Conservation (phyloP, 2,888 invertebrate species). For the Cephus sareptanus region DNA sequence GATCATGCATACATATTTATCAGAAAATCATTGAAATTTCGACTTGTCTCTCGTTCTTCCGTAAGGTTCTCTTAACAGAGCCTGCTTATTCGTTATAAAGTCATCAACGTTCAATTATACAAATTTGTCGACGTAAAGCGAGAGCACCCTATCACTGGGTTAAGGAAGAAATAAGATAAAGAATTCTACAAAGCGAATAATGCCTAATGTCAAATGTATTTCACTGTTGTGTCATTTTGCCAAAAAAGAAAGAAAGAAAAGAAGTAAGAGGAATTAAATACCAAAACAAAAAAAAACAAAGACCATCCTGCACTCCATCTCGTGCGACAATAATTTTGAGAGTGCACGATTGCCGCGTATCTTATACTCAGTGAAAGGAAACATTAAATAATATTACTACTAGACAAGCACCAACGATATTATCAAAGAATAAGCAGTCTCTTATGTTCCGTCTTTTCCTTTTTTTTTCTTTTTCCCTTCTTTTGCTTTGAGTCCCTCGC, state of each 20-base stretch:
- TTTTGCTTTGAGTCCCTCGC: conserved; percentile 19
- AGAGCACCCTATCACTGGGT: conserved; percentile 34
- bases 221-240: conserved; percentile 8
- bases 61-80: conserved; percentile 28
- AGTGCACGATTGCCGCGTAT: background rate
- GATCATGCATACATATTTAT: conserved; percentile 56
- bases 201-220: conserved; percentile 59
- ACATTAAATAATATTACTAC: background rate
- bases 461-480: conserved; percentile 23
- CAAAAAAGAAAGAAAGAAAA: conserved; percentile 63
- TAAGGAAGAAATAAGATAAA: conserved; percentile 59
- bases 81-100: conserved; percentile 54
- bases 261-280: conserved; percentile 26
- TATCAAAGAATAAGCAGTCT: conserved; percentile 46
- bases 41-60: conserved; percentile 2
- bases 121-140: conserved; percentile 56
- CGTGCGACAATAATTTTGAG: background rate
- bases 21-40: conserved; percentile 26
- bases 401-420: conserved; percentile 41
- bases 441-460: conserved; percentile 20
- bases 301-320: conserved; percentile 15
- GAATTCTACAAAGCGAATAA: conserved; percentile 56
- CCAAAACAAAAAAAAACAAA: conserved; percentile 32
- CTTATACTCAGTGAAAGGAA: background rate
- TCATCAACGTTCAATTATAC: conserved; percentile 61